phyloP scores from a whole-genome alignment of 1,140 invertebrate genomes.

The Ceratosolen fusciceps region DNA sequence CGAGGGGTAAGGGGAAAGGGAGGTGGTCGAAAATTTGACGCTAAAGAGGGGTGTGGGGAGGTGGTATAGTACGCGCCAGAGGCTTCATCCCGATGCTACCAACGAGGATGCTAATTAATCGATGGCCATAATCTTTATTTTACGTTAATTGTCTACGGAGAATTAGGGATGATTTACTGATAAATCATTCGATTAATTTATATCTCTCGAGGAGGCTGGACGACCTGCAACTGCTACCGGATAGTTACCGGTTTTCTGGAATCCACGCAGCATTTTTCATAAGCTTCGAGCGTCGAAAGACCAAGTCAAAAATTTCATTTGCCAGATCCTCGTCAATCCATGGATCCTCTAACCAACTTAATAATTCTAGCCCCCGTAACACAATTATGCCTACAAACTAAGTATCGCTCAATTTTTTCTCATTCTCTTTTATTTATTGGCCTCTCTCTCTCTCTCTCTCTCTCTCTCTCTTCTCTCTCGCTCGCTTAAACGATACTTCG shows the following conservation, averaged over 20 bases:
- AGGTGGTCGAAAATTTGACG: not conserved
- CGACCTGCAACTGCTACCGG: constrained; percentile 12
- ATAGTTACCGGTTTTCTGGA: constrained; percentile 41
- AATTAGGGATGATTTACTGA: constrained; percentile 41
- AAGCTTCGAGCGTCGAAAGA: not conserved
- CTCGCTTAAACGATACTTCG: not conserved
- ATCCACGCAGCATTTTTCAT: constrained; percentile 6
- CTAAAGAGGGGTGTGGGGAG: not conserved
- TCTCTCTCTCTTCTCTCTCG: not conserved
- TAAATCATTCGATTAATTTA: constrained; percentile 28
- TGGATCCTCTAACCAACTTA: not conserved
- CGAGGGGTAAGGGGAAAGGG: not conserved
- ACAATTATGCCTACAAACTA: constrained; percentile 4
- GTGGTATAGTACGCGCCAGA: not conserved
- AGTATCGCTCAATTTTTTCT: not conserved
- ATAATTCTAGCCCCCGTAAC: not conserved
- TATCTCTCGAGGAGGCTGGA: not conserved
- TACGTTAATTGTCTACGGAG: constrained; percentile 11
- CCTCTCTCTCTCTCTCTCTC: not conserved
- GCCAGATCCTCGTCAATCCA: not conserved
- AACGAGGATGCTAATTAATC: constrained; percentile 31
- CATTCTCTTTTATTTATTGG: too few species aligned
- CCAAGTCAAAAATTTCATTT: not conserved
- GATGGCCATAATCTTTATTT: constrained; percentile 4
- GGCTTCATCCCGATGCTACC: not conserved